phyloP scores from a whole-genome alignment of 2,113 vertebrate genomes.

The Bubo blakistoni region DNA sequence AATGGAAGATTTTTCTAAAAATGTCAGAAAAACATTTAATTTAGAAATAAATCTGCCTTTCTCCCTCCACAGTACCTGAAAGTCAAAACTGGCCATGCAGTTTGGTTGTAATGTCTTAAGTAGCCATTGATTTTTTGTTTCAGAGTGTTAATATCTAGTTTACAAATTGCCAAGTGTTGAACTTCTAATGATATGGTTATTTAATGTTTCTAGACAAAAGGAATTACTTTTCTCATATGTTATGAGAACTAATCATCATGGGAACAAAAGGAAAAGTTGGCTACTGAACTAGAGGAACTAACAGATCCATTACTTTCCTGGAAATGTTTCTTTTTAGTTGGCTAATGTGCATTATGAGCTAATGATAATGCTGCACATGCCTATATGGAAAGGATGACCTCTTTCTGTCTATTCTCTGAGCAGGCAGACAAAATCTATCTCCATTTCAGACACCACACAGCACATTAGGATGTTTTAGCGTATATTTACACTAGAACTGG shows the following conservation, averaged over 20 bases:
- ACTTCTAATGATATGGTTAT: neutral
- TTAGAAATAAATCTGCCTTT: neutral
- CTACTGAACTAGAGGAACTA: conserved; percentile 43
- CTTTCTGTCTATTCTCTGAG: conserved; percentile 26
- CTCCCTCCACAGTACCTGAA: neutral
- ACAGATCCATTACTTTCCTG: conserved; percentile 52
- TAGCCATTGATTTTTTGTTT: neutral
- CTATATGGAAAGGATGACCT: conserved; percentile 32
- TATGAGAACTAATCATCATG: conserved; percentile 44
- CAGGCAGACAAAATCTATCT: conserved; percentile 46
- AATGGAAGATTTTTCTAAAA: neutral
- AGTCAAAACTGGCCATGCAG: neutral
- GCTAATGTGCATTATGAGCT: conserved; percentile 40
- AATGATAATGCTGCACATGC: conserved; percentile 19
- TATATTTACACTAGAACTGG: conserved; percentile 38
- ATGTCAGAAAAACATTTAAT: neutral
- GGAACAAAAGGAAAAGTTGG: conserved; percentile 53
- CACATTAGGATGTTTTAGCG: neutral
- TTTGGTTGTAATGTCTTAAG: neutral
- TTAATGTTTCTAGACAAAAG: conserved; percentile 26
- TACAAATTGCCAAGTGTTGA: conserved; percentile 3
- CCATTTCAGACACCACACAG: conserved; percentile 32
- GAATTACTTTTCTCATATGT: conserved; percentile 43
- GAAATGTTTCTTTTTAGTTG: conserved; percentile 49
- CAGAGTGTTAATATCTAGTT: neutral